phyloP scores from a whole-genome alignment of 2,113 vertebrate genomes.

The Engystomops pustulosus region DNA sequence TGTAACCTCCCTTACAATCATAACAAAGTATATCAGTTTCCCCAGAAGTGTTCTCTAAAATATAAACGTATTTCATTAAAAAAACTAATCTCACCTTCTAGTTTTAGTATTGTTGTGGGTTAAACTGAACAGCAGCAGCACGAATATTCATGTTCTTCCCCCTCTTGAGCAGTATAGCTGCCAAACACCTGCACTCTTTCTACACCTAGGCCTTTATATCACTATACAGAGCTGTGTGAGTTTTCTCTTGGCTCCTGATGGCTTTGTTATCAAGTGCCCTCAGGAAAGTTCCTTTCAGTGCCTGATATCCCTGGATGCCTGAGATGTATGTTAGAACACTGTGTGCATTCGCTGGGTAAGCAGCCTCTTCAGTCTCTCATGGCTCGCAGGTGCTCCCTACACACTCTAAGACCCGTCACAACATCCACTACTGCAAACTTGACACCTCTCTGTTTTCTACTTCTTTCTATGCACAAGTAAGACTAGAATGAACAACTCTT shows the following conservation, averaged over 20 bases:
- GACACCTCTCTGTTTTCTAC: constrained; percentile 40
- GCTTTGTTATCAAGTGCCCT: constrained; percentile 57
- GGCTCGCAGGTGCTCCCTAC: constrained; percentile 55
- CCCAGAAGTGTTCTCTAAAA: not conserved
- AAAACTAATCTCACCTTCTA: not conserved
- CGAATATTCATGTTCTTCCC: constrained; percentile 2
- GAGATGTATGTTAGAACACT: constrained; percentile 36
- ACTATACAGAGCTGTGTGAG: constrained; percentile 21
- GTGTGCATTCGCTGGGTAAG: constrained; percentile 44
- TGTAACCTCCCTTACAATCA: too few relatives aligned
- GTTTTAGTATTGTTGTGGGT: not conserved
- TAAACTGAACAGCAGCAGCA: not conserved
- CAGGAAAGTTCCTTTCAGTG: constrained; percentile 51
- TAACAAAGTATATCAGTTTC: not conserved
- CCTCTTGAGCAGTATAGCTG: constrained; percentile 20
- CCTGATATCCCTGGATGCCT: constrained; percentile 27
- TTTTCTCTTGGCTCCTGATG: constrained; percentile 43
- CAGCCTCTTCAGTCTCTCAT: constrained; percentile 54
- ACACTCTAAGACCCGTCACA: constrained; percentile 40
- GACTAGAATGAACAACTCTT: constrained; percentile 11
- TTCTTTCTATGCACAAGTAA: constrained; percentile 7
- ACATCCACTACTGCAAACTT: constrained; percentile 37
- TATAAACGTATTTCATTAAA: too few relatives aligned
- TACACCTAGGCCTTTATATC: constrained; percentile 36
- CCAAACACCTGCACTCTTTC: constrained; percentile 52